Evolutionary conservation across 2,113 vertebrate genomes (phyloP).

Genomic region (Poicephalus gulielmi): DNA sequence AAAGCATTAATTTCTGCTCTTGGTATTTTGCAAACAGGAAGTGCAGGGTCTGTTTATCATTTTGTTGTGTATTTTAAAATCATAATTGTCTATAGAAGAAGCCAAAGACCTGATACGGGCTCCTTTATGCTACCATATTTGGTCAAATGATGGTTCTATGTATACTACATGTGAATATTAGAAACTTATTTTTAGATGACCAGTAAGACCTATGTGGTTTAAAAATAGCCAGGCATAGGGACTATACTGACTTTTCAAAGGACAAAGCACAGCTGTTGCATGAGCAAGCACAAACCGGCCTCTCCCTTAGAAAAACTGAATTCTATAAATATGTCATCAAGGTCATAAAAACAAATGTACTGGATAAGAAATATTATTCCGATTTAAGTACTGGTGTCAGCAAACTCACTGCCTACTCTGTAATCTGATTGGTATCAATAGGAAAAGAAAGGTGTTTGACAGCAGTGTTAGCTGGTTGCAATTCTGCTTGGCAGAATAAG

Average conservation of each 20-base stretch:
- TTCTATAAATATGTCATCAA: not conserved
- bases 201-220: not conserved
- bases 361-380: not conserved
- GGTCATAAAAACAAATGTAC: not conserved
- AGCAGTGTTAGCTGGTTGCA: not conserved
- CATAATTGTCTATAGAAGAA: not conserved
- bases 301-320: not conserved
- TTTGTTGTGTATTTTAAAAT: not conserved
- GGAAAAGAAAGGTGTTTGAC: not conserved
- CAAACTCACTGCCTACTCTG: not conserved
- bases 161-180: not conserved
- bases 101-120: not conserved
- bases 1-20: not conserved
- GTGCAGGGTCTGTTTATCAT: not conserved
- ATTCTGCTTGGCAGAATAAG: not conserved
- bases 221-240: constrained; percentile 26
- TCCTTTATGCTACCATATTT: constrained; percentile 11
- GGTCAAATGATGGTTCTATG: constrained; percentile 1
- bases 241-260: not conserved
- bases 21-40: constrained; percentile 47
- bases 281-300: not conserved
- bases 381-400: not conserved
- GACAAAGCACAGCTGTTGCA: constrained; percentile 4
- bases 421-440: not conserved
- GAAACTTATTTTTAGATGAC: constrained; percentile 53